phyloP scores from a whole-genome alignment of 2,888 invertebrate species.

The Smittia aterrima region DNA sequence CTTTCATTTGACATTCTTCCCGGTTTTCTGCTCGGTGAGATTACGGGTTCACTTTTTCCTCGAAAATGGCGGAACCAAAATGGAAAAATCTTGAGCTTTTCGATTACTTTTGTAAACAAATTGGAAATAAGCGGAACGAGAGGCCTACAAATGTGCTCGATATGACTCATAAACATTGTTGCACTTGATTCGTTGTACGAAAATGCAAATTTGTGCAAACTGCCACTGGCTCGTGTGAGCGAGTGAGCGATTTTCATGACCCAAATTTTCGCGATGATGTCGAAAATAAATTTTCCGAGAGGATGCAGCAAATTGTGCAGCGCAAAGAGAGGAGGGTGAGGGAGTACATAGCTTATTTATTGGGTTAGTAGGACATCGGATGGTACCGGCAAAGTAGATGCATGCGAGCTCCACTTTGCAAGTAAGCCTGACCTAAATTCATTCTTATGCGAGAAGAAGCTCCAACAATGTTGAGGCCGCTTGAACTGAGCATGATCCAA shows the following conservation, averaged over 20 bases:
- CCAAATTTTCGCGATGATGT: not conserved
- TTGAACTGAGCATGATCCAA: constrained; percentile 1
- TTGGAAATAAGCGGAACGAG: too few species aligned
- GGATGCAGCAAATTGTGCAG: too few species aligned
- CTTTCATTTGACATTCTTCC: constrained; percentile 39
- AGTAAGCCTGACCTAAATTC: constrained; percentile 19
- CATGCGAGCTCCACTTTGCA: not conserved
- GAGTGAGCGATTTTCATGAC: not conserved
- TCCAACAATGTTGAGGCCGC: not conserved
- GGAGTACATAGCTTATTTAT: constrained; percentile 2
- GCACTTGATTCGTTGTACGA: not conserved
- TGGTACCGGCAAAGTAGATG: constrained; percentile 11
- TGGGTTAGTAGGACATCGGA: constrained; percentile 22
- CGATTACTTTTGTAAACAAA: too few species aligned
- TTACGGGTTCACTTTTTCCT: not conserved
- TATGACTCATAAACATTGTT: too few species aligned
- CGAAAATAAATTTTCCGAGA: too few species aligned
- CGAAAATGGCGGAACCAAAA: not conserved
- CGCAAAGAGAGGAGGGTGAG: too few species aligned
- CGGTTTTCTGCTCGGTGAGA: constrained; percentile 12
- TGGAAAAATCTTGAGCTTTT: too few species aligned
- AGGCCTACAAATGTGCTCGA: too few species aligned
- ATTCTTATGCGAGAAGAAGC: not conserved
- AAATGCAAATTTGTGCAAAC: not conserved
- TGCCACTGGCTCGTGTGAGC: not conserved